phyloP scores from a whole-genome alignment of 1,140 invertebrate species.

The Laupala kohalensis region DNA sequence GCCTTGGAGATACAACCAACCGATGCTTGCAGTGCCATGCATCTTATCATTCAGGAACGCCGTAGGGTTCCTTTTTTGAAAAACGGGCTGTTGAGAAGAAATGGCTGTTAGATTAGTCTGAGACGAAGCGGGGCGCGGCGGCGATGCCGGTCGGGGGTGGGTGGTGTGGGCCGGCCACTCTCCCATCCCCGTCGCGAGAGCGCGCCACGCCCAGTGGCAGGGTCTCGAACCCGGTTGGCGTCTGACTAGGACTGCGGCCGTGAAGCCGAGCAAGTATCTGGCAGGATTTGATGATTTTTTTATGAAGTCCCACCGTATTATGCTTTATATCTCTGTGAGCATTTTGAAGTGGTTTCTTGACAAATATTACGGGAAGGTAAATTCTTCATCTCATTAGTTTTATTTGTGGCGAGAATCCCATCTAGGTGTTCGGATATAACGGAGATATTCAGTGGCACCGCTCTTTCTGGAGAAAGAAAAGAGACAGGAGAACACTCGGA shows the following conservation, averaged over 20 bases:
- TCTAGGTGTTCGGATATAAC: background rate
- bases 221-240: background rate
- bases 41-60: constrained; percentile 14
- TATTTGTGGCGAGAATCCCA: background rate
- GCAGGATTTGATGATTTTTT: background rate
- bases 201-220: constrained; percentile 38
- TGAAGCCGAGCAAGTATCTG: background rate
- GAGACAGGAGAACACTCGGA: background rate
- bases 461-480: background rate
- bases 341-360: background rate
- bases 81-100: constrained; percentile 14
- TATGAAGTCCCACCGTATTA: background rate
- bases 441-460: background rate
- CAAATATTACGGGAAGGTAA: background rate
- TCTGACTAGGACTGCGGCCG: background rate
- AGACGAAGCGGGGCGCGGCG: constrained; percentile 62
- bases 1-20: background rate
- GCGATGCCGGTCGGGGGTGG: constrained; percentile 94
- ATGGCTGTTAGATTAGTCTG: constrained; percentile 4
- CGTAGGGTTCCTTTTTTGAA: constrained; percentile 15
- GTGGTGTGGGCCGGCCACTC: constrained; percentile 96
- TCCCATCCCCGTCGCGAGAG: constrained; percentile 87
- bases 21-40: constrained; percentile 14
- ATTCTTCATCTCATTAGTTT: background rate
- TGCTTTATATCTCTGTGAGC: background rate